phyloP scores from a whole-genome alignment of 1,140 invertebrate genomes.

The Nixonia krombeini region DNA sequence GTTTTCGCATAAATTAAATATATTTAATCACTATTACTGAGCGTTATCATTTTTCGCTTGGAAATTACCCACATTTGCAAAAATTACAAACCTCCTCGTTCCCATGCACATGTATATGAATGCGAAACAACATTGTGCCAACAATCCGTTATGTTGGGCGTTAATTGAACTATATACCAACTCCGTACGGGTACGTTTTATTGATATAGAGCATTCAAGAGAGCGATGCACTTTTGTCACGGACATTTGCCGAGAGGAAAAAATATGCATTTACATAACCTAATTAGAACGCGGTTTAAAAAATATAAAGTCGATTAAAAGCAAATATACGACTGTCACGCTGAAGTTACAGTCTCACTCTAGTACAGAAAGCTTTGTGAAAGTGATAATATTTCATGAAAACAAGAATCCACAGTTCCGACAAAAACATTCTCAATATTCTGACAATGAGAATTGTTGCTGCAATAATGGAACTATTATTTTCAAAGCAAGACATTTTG shows the following conservation, averaged over 20 bases:
- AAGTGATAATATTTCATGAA: no score
- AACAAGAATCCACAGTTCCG: no score
- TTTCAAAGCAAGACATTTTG: no score
- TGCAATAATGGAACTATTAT: no score
- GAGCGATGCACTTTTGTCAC: constrained; percentile 19
- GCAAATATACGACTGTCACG: not conserved
- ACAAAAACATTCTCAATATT: no score
- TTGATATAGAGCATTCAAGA: constrained; percentile 20
- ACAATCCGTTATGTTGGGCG: constrained; percentile 14
- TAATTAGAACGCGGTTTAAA: constrained; percentile 23
- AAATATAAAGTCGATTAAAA: constrained; percentile 14
- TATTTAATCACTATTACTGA: no score
- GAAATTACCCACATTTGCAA: no score
- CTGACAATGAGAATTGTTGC: no score
- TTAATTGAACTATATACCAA: constrained; percentile 35
- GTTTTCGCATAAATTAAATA: no score
- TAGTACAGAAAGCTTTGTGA: not conserved
- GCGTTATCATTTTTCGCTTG: no score
- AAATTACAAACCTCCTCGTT: no score
- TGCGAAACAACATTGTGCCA: constrained; percentile 27
- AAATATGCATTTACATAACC: constrained; percentile 21
- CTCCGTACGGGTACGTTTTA: constrained; percentile 13
- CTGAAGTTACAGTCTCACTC: not conserved
- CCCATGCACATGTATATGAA: no score
- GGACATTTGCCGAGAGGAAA: constrained; percentile 1